These are phyloP conservation scores for Capromys pilorides DNA, from an alignment of 2,797 vertebrate species.

Conservation along the genomic window DNA sequence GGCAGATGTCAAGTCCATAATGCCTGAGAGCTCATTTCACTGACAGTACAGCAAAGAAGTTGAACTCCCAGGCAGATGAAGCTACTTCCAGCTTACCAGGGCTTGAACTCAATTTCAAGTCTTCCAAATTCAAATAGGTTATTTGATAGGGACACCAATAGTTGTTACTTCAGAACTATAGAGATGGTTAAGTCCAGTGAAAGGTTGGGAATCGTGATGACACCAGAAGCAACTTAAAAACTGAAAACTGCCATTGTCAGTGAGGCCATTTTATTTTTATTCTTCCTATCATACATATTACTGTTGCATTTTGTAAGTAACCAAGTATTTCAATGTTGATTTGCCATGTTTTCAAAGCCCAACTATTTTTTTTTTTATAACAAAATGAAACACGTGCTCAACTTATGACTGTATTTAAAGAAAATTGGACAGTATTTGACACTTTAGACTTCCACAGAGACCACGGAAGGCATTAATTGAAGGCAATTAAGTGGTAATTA, in stretches of 20 bases:
- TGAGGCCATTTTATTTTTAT: not conserved
- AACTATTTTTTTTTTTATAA: not conserved
- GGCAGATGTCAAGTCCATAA: not conserved
- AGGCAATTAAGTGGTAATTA: slow-evolving; percentile 28
- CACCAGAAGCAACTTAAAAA: not conserved
- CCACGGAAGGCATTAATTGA: not conserved
- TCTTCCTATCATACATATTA: not conserved
- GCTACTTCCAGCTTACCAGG: not conserved
- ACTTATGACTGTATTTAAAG: not conserved
- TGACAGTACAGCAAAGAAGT: not conserved
- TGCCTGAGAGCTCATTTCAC: slow-evolving; percentile 20
- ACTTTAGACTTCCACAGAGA: slow-evolving; percentile 9
- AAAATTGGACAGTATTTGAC: not conserved
- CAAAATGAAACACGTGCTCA: not conserved
- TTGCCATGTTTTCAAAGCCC: not conserved
- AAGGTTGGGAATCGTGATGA: not conserved
- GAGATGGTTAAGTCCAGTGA: not conserved
- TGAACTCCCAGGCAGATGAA: slow-evolving; percentile 12
- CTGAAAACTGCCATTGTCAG: not conserved
- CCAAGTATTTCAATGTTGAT: not conserved
- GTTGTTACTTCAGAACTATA: not conserved
- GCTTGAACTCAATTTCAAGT: slow-evolving; percentile 29
- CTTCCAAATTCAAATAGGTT: slow-evolving; percentile 36
- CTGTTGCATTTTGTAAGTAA: not conserved
- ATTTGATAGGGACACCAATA: not conserved